Base-by-base conservation (phyloP, 2,888 invertebrate genomes). In the Spilarctia lutea region DNA sequence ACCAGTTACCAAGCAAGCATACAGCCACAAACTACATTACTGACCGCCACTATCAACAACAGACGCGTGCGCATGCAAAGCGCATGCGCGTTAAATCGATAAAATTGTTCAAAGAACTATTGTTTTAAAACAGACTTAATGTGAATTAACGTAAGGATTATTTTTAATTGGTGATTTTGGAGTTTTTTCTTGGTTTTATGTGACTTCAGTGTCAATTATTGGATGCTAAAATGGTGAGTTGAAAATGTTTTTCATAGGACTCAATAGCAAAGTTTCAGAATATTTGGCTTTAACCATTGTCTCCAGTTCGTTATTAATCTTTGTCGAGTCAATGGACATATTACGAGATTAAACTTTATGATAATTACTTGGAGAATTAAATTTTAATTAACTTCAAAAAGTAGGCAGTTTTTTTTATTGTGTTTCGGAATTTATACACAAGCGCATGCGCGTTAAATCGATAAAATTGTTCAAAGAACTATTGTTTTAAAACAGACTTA, bases 181-280 rank as follows among this genome's bases (percentile, higher is more conserved):
- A 24, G 33, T 42, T 69, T 3, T 45, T 68, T 60, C 3, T 27
- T 56, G 42, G 39, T 52, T 27, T 35, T 35, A 20, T 35, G 71
- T 67, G 71, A 63, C 69, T 77, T 39, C 66, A 18, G 68, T 80
- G 70, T 72, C 66, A 63, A 35, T 75, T 65, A 11, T 48, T 71
- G 75, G 71, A 75, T 65, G 52, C 13, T 65, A 39, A 42, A 35
- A 75, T 73, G 74, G 74, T 74, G n/a, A 74, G 74, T 70, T 33
- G 13, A 27, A 27, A 42, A n/a, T 18, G 42, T 35, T n/a, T n/a
- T 11, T 33, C 24, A 24, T 24, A 56, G 2, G 56, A 10, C 33
- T n/a, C 30, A n/a, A 48, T 18, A 30, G 20, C 16, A 16, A 68
- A 30, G 6, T 2, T 18, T 1, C 18, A n/a, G 20, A 27, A 60